These are phyloP conservation scores for Lacerta viridis DNA, from an alignment of 2,797 vertebrate genomes.

Conservation along the genomic window DNA sequence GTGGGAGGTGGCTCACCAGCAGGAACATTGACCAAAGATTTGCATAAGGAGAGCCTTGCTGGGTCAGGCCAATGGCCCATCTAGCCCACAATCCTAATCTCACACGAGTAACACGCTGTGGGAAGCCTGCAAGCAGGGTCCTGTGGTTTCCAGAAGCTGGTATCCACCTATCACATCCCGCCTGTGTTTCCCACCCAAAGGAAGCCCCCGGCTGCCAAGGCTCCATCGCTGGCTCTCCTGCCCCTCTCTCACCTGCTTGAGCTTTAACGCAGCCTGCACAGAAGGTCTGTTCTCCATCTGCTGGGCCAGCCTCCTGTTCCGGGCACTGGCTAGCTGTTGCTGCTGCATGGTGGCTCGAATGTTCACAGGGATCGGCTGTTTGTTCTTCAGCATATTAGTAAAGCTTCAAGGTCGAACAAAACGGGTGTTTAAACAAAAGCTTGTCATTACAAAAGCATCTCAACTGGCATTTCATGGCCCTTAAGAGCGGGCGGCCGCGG, in stretches of 20 bases:
- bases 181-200: background rate
- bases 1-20: background rate
- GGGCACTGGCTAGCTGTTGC: conserved; percentile 96
- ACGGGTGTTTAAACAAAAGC: conserved; percentile 84
- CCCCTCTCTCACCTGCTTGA: conserved; percentile 91
- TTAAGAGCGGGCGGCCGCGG: conserved; percentile 80
- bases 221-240: conserved; percentile 12
- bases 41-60: too few species aligned
- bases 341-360: conserved; percentile 97
- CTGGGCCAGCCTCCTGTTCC: conserved; percentile 97
- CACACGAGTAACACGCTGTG: too few species aligned
- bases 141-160: too few species aligned
- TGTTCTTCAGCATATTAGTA: conserved; percentile 99
- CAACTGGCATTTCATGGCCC: conserved; percentile 82
- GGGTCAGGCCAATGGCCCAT: too few species aligned
- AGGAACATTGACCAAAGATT: background rate
- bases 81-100: too few species aligned
- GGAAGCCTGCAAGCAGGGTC: too few species aligned
- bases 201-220: conserved; percentile 29
- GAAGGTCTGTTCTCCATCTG: conserved; percentile 99
- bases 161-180: too few species aligned
- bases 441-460: conserved; percentile 83
- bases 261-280: conserved; percentile 96
- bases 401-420: conserved; percentile 95
- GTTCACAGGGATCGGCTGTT: conserved; percentile 96